These are phyloP conservation scores for Tragelaphus scriptus DNA, from an alignment of 2,113 vertebrate species.

Conservation along the genomic window DNA sequence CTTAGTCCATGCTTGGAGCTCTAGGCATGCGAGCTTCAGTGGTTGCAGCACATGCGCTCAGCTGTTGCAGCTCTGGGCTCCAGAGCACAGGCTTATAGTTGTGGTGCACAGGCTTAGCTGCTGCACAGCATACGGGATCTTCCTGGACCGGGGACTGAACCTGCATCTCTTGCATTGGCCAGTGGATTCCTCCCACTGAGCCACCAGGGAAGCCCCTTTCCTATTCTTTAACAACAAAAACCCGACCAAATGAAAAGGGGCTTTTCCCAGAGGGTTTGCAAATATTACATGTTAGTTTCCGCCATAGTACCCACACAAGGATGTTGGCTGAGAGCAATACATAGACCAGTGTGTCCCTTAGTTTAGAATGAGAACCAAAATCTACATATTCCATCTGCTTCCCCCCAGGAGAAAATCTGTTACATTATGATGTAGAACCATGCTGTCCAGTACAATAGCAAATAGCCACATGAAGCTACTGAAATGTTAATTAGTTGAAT, in stretches of 20 bases:
- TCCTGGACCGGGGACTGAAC: not conserved
- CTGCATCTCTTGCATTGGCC: not conserved
- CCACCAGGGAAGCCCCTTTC: not conserved
- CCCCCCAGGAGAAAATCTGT: not conserved
- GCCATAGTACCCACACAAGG: not conserved
- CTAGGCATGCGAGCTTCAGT: not conserved
- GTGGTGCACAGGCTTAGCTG: not conserved
- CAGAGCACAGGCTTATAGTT: not conserved
- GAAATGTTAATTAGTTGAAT: not conserved
- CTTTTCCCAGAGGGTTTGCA: not conserved
- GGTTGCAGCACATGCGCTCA: rapidly evolving
- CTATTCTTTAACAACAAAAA: not conserved
- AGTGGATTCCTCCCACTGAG: not conserved
- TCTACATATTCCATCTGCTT: not conserved
- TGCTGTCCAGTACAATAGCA: not conserved
- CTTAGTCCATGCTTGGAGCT: too few species aligned
- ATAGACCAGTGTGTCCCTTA: not conserved
- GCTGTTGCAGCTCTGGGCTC: not conserved
- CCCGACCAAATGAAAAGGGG: not conserved
- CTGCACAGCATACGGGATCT: not conserved
- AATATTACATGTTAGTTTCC: not conserved
- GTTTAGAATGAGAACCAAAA: not conserved
- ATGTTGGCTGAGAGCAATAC: not conserved
- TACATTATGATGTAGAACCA: not conserved
- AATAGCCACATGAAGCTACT: not conserved